Conservation (phyloP, 1,140 invertebrate genomes). For the Caenorhabditis tropicalis region DNA sequence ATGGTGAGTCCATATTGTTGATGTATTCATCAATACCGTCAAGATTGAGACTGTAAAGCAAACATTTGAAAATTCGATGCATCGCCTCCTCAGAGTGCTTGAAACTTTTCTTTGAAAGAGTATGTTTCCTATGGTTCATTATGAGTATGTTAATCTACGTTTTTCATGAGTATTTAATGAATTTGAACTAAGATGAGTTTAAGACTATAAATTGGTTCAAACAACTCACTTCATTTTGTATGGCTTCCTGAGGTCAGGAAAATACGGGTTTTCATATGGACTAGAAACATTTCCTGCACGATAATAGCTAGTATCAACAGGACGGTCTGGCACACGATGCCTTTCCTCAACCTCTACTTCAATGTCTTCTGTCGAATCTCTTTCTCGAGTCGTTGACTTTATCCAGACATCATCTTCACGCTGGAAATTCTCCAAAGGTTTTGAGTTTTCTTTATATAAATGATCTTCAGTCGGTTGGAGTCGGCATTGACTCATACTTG, state of each 20-base stretch:
- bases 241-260: conserved; percentile 19
- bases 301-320: not conserved
- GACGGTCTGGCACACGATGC: not conserved
- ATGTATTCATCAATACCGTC: not conserved
- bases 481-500: not conserved
- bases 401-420: not conserved
- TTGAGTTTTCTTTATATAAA: not conserved
- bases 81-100: too few relatives aligned
- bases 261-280: conserved; percentile 6
- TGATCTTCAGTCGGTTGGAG: not conserved
- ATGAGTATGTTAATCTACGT: too few relatives aligned
- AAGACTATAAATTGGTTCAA: too few relatives aligned
- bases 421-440: not conserved
- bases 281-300: not conserved
- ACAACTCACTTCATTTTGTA: conserved; percentile 13
- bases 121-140: too few relatives aligned
- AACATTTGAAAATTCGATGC: not conserved
- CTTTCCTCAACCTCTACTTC: not conserved
- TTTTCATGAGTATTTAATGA: too few relatives aligned
- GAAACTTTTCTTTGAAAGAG: too few relatives aligned
- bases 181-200: too few relatives aligned
- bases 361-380: not conserved
- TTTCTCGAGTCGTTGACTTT: not conserved
- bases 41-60: not conserved
- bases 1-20: not conserved